Evolutionary conservation across 1,140 invertebrate species (phyloP).

Genomic region (Glossosoma conforme): DNA sequence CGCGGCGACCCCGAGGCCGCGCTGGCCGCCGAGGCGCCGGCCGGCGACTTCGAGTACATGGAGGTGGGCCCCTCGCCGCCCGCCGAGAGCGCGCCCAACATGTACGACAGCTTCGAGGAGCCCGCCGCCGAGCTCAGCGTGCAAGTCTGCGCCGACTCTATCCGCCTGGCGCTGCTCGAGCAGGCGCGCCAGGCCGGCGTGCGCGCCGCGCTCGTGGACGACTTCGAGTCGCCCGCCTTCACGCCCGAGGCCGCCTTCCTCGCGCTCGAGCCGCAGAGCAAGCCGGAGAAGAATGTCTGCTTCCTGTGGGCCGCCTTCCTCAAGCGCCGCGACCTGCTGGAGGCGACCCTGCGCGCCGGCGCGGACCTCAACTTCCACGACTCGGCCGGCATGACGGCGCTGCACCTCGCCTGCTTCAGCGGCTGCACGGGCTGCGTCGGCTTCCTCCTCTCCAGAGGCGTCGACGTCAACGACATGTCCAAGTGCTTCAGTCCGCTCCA

Average conservation of each 20-base stretch:
- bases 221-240: slow-evolving; percentile 61
- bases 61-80: slow-evolving; percentile 67
- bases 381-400: slow-evolving; percentile 61
- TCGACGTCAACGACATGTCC: slow-evolving; percentile 60
- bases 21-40: slow-evolving; percentile 59
- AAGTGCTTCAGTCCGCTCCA: slow-evolving; percentile 71
- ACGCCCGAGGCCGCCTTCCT: slow-evolving; percentile 50
- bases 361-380: slow-evolving; percentile 66
- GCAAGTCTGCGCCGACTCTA: slow-evolving; percentile 67
- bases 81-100: slow-evolving; percentile 66
- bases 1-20: slow-evolving; percentile 53
- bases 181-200: slow-evolving; percentile 64
- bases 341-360: slow-evolving; percentile 54
- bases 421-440: slow-evolving; percentile 65
- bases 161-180: slow-evolving; percentile 64
- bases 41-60: slow-evolving; percentile 65
- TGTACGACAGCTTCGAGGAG: slow-evolving; percentile 70
- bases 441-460: slow-evolving; percentile 62
- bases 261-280: slow-evolving; percentile 52
- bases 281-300: slow-evolving; percentile 61
- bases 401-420: slow-evolving; percentile 73
- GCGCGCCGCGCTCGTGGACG: slow-evolving; percentile 60
- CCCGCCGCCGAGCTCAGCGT: slow-evolving; percentile 65
- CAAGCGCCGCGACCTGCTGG: slow-evolving; percentile 59
- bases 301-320: slow-evolving; percentile 67